Conservation (phyloP, 2,113 vertebrate genomes). For the Neogale vison region DNA sequence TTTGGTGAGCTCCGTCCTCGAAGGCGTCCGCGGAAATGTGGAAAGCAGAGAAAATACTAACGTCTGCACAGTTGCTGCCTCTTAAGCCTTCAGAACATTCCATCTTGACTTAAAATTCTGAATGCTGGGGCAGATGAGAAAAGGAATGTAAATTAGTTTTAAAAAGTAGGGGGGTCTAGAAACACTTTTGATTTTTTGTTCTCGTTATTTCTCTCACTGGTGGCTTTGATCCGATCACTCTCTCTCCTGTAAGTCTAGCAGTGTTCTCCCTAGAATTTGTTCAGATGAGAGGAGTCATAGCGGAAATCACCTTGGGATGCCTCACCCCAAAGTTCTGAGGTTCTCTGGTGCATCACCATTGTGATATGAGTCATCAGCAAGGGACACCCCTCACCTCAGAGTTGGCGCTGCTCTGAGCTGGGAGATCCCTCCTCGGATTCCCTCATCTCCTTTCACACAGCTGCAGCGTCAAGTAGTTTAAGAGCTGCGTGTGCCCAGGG, state of each 20-base stretch:
- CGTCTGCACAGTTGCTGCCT: neutral
- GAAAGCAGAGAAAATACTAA: conserved; percentile 73
- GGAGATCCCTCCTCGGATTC: neutral
- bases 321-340: neutral
- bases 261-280: neutral
- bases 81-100: conserved; percentile 1
- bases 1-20: conserved; percentile 84
- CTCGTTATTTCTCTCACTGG: neutral
- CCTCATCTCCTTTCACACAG: neutral
- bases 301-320: neutral
- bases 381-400: neutral
- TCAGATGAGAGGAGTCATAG: neutral
- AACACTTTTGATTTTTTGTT: neutral
- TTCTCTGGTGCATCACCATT: neutral
- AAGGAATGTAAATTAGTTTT: neutral
- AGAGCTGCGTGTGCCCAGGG: neutral
- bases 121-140: neutral
- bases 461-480: neutral
- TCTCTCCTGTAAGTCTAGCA: neutral
- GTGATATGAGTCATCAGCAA: neutral
- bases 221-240: neutral
- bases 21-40: conserved; percentile 73
- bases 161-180: neutral
- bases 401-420: neutral
- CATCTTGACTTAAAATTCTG: neutral